Conservation (phyloP, 2,797 vertebrate genomes). For the Setipinna tenuifilis region DNA sequence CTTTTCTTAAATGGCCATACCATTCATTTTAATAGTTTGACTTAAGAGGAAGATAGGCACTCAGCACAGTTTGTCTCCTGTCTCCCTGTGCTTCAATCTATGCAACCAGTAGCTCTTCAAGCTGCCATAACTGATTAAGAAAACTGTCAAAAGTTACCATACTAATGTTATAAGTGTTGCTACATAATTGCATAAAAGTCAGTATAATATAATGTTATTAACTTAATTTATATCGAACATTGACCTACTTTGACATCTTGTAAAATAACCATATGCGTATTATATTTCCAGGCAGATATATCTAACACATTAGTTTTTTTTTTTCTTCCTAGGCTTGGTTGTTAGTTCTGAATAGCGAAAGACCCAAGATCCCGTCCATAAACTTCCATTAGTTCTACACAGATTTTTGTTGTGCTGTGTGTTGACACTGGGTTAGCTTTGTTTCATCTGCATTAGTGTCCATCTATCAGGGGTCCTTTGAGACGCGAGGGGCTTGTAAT, state of each 20-base stretch:
- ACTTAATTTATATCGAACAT: background rate
- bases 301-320: background rate
- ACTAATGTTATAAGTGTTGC: background rate
- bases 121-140: background rate
- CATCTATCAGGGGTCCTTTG: conserved; percentile 87
- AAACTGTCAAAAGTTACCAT: background rate
- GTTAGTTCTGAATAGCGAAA: background rate
- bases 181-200: conserved; percentile 4
- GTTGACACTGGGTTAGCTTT: conserved; percentile 36
- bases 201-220: background rate
- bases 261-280: background rate
- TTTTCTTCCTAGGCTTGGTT: background rate
- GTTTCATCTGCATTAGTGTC: conserved; percentile 49
- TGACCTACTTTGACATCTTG: background rate
- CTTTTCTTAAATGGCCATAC: background rate
- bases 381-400: background rate
- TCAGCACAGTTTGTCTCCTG: background rate
- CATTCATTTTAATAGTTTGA: background rate
- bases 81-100: background rate
- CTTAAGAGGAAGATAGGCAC: background rate
- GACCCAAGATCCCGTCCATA: background rate
- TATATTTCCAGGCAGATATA: background rate
- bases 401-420: conserved; percentile 27
- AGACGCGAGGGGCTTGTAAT: conserved; percentile 87
- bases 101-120: background rate